Evolutionary conservation across 2,113 vertebrate genomes (phyloP), one percentile per base, ranked within the genome.

Genomic region (Grammomys surdaster): DNA sequence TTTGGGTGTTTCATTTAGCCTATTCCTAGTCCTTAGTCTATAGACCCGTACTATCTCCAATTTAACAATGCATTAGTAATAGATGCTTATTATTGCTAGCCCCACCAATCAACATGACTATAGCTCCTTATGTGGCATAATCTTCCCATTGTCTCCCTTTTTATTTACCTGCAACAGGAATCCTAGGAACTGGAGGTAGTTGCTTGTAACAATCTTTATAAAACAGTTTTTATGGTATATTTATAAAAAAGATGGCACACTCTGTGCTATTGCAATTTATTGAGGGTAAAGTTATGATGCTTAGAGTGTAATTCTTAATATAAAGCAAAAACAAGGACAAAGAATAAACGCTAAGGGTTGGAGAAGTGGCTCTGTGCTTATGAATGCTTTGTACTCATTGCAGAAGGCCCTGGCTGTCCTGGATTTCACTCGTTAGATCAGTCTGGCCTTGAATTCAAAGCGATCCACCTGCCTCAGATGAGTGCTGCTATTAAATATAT

Each of bases 11-110:
- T 88, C 51, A 88, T 96, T 90, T 92, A 93, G 87, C 60, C 56
- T 69, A 58, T 54, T 46, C 65, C 36, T 48, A 84, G 48, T 67
- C 28, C 16, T 94, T 22, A 51, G 67, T 88, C 78, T 91, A 51
- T 1, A 94, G 75, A 96, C 70, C 58, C 54, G 28, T 40, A 96
- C 63, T 86, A 51, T 93, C 82, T 89, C 73, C 56, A 89, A 28
- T 80, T 96, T 92, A 97, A 96, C 91, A 86, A 96, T 86, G 77
- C 60, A 89, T 96, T 82, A 81, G 51, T 95, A 96, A 94, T 65
- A 84, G 72, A 46, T 93, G 69, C 81, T 95, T 94, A 95, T 96
- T 95, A 96, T 89, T 95, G 94, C 92, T 87, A 96, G 72, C 3
- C 70, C 70, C 9, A 92, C 91, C 90, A 89, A 60, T 89, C 96